A percentile compares a stretch with the other conserved stretches of the same genome.
phyloP scores from a whole-genome alignment of 2,888 invertebrate genomes.

The Minunthozetes semirufus region DNA sequence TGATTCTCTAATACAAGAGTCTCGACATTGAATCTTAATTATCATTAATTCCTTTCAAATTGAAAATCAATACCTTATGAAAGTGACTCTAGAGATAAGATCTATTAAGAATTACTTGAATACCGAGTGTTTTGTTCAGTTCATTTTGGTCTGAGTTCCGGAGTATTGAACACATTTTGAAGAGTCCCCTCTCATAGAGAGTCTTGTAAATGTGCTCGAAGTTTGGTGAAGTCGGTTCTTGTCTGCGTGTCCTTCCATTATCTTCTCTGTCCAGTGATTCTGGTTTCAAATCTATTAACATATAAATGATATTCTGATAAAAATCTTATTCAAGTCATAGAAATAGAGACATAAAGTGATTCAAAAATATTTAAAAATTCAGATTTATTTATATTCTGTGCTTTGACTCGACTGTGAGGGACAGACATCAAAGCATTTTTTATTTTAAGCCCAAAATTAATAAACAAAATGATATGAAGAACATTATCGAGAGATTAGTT shows the following conservation, averaged over 20 bases:
- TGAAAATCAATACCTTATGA: no score
- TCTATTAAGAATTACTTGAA: neutral
- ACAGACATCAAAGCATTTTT: no score
- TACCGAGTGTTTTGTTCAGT: constrained; percentile 15
- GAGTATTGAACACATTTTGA: constrained; percentile 20
- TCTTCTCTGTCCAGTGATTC: neutral
- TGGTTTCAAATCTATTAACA: neutral
- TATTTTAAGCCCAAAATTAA: no score
- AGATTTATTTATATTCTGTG: no score
- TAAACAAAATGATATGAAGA: no score
- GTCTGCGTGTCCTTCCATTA: neutral
- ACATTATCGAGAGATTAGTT: no score
- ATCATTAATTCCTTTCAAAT: no score
- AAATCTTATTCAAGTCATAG: neutral
- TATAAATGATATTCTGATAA: neutral
- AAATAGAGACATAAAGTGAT: no score
- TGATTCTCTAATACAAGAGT: no score
- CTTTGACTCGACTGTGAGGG: no score
- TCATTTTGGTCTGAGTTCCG: neutral
- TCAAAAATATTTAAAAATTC: neutral
- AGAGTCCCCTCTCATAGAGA: neutral
- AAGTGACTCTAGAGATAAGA: no score
- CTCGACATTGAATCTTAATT: no score
- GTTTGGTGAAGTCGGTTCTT: neutral
- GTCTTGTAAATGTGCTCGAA: constrained; percentile 8